Base-by-base conservation (phyloP, 2,113 vertebrate species). In the Falcunculus frontatus region DNA sequence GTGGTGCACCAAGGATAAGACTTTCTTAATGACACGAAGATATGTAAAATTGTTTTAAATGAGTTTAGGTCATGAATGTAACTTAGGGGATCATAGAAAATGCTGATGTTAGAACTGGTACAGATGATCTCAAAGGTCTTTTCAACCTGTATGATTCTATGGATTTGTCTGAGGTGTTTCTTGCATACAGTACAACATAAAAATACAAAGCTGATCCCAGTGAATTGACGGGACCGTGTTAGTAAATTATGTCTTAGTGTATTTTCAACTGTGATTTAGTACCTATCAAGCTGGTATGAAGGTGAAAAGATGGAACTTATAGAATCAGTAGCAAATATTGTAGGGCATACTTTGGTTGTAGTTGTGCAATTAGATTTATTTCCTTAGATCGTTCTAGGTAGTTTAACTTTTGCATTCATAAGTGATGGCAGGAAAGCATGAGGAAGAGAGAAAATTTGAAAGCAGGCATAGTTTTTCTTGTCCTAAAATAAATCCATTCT, bases 341-440 rank as follows among this genome's bases (percentile, higher is more conserved):
- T 83, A 86, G 47, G 87, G 57, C 47, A 87, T 72, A 63, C n/a
- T 96, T 96, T 60, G 44, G 59, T 96, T 88, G 53, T 64, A 90
- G 91, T 60, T 96, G 65, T 93, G 39, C 46, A 94, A 80, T 95
- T 97, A 76, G 85, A 70, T 88, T 97, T 93, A 46, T 93, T 94
- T 88, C 81, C 81, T 96, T 95, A 95, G 91, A 73, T 91, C 82
- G 68, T 85, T 90, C 79, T 64, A 86, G 70, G 47, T 96, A 89
- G 73, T 73, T 96, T 94, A 94, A 87, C 65, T 87, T 97, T 96
- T 93, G 93, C 59, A 70, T 96, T 95, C 88, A 87, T 81, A 87
- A 89, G 56, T 89, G 67, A 75, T 96, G 89, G 81, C 95, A 94
- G 84, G 41, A 75, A 92, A 90, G 65, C 85, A 70, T 12, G 44